Conservation (phyloP, 1,140 invertebrate species). For the Pseudoatta argentina region DNA sequence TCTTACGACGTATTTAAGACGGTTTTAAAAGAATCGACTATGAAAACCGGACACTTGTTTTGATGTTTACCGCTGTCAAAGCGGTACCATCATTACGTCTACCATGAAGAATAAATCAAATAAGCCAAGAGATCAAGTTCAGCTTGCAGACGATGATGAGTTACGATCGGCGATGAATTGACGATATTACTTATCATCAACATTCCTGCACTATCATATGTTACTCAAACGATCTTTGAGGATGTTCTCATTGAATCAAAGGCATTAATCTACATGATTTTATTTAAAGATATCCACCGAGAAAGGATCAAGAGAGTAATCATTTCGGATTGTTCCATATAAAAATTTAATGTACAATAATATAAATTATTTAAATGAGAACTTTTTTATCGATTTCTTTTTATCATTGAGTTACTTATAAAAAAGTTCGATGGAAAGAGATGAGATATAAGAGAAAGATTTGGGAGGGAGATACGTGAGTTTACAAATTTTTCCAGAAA, state of each 20-base stretch:
- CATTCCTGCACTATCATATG: background rate
- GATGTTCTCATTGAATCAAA: slow-evolving; percentile 6
- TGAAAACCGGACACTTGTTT: background rate
- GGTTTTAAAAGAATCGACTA: too few species aligned
- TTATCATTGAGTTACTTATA: background rate
- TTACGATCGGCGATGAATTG: background rate
- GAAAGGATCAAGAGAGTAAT: background rate
- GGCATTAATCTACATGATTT: background rate
- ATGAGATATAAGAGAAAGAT: background rate
- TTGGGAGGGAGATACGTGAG: background rate
- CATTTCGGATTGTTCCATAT: background rate
- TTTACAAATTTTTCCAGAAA: background rate
- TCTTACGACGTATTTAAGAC: too few species aligned
- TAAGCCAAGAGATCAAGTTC: slow-evolving; percentile 11
- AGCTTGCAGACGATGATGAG: background rate
- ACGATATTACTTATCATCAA: slow-evolving; percentile 25
- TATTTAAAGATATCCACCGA: slow-evolving; percentile 1
- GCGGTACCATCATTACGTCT: background rate
- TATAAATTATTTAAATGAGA: background rate
- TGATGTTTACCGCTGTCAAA: background rate
- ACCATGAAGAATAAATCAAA: slow-evolving; percentile 25
- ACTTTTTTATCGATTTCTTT: background rate
- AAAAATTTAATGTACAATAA: background rate
- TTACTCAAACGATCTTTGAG: background rate
- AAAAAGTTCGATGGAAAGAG: background rate